Evolutionary conservation across 1,140 invertebrate genomes (phyloP).

Genomic region (Drosophila bifasciata): DNA sequence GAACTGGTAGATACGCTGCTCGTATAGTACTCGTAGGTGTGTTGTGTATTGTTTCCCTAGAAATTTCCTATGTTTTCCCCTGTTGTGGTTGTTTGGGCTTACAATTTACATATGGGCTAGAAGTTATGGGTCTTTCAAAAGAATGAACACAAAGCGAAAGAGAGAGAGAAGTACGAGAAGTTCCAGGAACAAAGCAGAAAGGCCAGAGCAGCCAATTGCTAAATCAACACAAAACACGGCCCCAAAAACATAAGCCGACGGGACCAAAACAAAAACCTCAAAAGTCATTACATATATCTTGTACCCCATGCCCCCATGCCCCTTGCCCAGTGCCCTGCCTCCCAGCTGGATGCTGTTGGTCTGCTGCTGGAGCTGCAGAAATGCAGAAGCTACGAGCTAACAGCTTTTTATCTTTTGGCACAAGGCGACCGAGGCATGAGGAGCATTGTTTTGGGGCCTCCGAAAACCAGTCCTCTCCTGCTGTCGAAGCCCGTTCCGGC

Average conservation of each 20-base stretch:
- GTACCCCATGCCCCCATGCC: conserved; percentile 9
- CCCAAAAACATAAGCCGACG: conserved; percentile 43
- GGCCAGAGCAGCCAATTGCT: conserved; percentile 63
- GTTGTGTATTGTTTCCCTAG: neutral
- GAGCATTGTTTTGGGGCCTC: conserved; percentile 46
- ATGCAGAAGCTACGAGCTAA: conserved; percentile 83
- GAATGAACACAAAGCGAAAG: conserved; percentile 4
- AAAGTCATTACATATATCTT: conserved; percentile 82
- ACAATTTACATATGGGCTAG: conserved; percentile 63
- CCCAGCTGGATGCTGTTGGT: neutral
- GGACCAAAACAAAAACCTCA: conserved; percentile 77
- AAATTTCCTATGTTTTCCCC: conserved; percentile 2
- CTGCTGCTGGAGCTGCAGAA: conserved; percentile 45
- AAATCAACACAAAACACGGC: conserved; percentile 63
- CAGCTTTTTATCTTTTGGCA: conserved; percentile 81
- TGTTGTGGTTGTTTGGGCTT: conserved; percentile 48
- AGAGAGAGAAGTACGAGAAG: conserved; percentile 15
- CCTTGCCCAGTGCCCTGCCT: neutral
- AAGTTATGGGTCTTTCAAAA: conserved; percentile 32
- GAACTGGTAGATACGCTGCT: conserved; percentile 11
- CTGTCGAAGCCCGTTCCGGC: conserved; percentile 28
- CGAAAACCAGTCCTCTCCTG: conserved; percentile 39
- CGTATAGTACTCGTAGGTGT: conserved; percentile 5
- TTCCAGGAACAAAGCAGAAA: conserved; percentile 56
- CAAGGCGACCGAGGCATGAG: conserved; percentile 53